phyloP scores from a whole-genome alignment of 2,113 vertebrate genomes.

The Amphiprion percula region DNA sequence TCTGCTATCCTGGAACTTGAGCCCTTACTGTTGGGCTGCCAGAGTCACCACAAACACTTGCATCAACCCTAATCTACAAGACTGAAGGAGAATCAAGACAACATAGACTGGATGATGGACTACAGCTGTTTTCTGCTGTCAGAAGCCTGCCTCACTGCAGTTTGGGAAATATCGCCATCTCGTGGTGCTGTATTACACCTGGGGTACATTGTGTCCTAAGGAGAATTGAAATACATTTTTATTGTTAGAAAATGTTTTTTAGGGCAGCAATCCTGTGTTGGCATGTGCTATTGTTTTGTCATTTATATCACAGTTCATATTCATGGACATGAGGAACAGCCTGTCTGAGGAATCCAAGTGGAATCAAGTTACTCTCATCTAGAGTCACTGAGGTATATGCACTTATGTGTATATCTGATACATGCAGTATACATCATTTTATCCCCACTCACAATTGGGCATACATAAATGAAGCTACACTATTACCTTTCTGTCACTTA shows the following conservation, averaged over 20 bases:
- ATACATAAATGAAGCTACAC: background rate
- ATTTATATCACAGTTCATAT: background rate
- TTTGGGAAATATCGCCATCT: conserved; percentile 74
- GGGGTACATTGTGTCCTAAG: conserved; percentile 56
- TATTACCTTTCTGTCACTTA: background rate
- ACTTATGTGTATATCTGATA: background rate
- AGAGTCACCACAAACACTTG: conserved; percentile 31
- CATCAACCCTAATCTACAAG: conserved; percentile 21
- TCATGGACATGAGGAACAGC: background rate
- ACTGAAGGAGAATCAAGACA: conserved; percentile 3
- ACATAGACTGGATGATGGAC: conserved; percentile 35
- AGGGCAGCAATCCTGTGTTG: background rate
- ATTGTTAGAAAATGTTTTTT: background rate
- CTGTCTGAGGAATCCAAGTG: background rate
- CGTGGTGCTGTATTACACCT: conserved; percentile 54
- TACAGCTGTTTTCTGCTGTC: conserved; percentile 48
- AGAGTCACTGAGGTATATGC: background rate
- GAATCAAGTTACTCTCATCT: background rate
- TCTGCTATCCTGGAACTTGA: conserved; percentile 21
- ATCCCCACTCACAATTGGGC: background rate
- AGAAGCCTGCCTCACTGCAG: conserved; percentile 1
- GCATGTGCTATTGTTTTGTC: background rate
- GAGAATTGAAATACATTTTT: conserved; percentile 29
- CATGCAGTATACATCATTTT: background rate
- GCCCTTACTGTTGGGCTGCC: conserved; percentile 5